Evolutionary conservation across 2,888 invertebrate genomes (phyloP), one percentile per base, ranked within the genome.

Genomic region (Drosophila recens): DNA sequence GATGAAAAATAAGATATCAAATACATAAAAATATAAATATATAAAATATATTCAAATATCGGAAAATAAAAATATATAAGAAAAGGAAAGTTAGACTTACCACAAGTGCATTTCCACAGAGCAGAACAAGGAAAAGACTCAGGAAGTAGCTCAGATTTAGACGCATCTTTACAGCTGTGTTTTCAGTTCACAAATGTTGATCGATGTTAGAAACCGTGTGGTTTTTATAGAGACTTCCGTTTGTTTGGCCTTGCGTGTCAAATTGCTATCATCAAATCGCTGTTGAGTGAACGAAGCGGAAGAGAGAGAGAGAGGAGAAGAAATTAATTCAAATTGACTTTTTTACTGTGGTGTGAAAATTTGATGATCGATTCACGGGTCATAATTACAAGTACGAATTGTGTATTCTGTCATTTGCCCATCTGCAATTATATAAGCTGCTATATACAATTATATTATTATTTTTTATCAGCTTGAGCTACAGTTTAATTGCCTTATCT

Each of bases 41-140:
- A 27, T 27, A 27, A 27, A 27, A 27, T 27, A 27, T 27, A 27
- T 27, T 5, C 4, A 5, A 27, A 27, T 27, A 6, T 27, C 5
- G 5, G 27, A 6, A 6, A 5, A 27, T 27, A 6, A 27, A 23
- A 23, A 23, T 23, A 20, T 20, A 20, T 20, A 20, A 20, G 20
- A 2, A 20, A 20, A 2, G 20, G 20, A 20, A 20, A 23, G 4
- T 23, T 4, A 4, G 30, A 57, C 64, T 15, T 15, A 83, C 88
- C 86, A 86, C 88, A 5, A 72, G 33, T 6, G 67, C 66, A 34
- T 45, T 57, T 45, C 72, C 70, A 43, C 40, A 53, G 20, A 77
- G 13, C 48, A 77, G 64, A 17, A 70, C 36, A 43, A 77, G 52
- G 1, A 77, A 42, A 0, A 77, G 63, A n/a, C 59, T 46, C 13